Base-by-base conservation (phyloP, 2,888 invertebrate species). In the Sclerodermus sp. region DNA sequence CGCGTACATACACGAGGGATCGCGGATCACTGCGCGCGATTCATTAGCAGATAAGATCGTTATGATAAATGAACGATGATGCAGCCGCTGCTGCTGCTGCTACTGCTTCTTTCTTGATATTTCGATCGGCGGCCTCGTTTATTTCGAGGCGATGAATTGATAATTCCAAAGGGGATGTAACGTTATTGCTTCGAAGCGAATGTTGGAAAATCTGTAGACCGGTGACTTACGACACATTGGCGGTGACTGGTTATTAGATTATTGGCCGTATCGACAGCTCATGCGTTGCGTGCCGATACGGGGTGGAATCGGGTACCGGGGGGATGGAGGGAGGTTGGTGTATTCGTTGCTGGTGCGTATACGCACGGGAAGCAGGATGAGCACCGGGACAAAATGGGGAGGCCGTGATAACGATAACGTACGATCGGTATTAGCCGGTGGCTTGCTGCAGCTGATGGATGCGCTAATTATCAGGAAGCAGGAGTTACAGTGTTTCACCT, bases 381-480 rank as follows among this genome's bases (percentile, higher is more conserved):
- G 57, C 54, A 61, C 57, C 64, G 60, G 66, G 68, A 69, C 71
- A 73, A 76, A 76, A 77, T 73, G 73, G 77, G 72, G 74, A 74
- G 70, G 68, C 66, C 64, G 72, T 76, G 77, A 77, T 77, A 77
- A 77, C 77, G 77, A 77, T 77, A 77, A 77, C 77, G 76, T 77
- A 77, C 77, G 77, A 77, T 77, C 77, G 76, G 77, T 76, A 77
- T 77, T 77, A 77, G 77, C 77, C 73, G 71, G 73, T 68, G 75
- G 77, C 77, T 77, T 72, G 76, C 77, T 76, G 72, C 60, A 61
- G 70, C 76, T 77, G 77, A 77, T 77, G 77, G 77, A 77, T 77
- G 76, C 76, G 76, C 76, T 77, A 77, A 77, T 77, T 77, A 77
- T 77, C 77, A 77, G 76, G 72, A 74, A 77, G 72, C 75, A 77